Base-by-base conservation (phyloP, 2,797 vertebrate genomes). In the Periophthalmus magnuspinnatus region DNA sequence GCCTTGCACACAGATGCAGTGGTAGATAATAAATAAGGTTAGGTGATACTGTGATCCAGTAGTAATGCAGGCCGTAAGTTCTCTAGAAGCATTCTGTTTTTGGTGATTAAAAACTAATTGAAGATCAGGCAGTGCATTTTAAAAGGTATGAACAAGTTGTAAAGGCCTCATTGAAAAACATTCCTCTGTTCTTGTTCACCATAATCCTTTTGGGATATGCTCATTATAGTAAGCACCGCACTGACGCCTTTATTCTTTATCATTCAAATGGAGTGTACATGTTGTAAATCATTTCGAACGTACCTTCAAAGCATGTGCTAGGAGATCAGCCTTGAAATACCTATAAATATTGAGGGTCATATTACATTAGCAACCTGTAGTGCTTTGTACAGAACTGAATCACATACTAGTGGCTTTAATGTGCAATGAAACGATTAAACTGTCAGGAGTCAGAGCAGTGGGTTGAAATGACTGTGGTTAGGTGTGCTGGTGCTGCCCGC, bases 161-260 rank as follows among this genome's bases (percentile, higher is more conserved):
- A 14, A 45, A 45, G 41, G 41, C 41, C 41, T 48, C 66, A 72
- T n/a, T 16, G 13, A 45, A 64, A 59, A 73, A 76, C 32, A 71
- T 72, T 75, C 50, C 41, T 71, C 41, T 78, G 28, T 76, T 59
- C 61, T 50, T 11, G 22, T 68, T 22, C 72, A 76, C 68, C 68
- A 71, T 75, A 79, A 81, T 77, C 62, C 68, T 60, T 70, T 58
- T 56, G 52, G 65, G 76, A 80, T 45, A 69, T 33, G 7, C 50
- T 38, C 70, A 69, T 80, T 76, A 69, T 72, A 74, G 76, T 82
- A 83, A 77, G 78, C 67, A 81, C 74, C 34, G 41, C 45, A 66
- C 38, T 72, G 74, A 81, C 76, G 78, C 70, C 73, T 86, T 86
- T 73, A 74, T 72, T 76, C 21, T 55, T 67, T 65, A 74, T 78